A percentile compares a stretch with the other conserved stretches of the same genome.
Conservation (phyloP, 2,888 invertebrate genomes). For the Polia nebulosa region DNA sequence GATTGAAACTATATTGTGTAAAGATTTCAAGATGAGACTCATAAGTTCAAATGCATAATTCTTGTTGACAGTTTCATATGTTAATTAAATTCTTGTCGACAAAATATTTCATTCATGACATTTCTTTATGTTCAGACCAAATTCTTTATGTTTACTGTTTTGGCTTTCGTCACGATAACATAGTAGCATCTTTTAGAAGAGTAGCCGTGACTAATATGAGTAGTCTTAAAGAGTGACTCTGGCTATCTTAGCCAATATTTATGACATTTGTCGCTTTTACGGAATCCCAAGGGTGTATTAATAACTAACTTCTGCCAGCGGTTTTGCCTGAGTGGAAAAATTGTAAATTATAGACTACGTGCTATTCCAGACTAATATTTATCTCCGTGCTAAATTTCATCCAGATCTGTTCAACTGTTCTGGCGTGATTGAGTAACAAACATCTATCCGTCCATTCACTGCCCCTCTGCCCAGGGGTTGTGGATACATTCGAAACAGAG, state of each 20-base stretch:
- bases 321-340: too few species aligned
- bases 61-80: slow-evolving; percentile 4
- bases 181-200: too few species aligned
- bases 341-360: too few species aligned
- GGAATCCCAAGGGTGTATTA: neutral
- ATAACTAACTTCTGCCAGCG: too few species aligned
- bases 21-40: neutral
- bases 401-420: too few species aligned
- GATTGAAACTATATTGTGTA: slow-evolving; percentile 10
- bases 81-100: neutral
- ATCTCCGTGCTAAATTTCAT: too few species aligned
- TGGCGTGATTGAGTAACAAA: too few species aligned
- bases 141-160: neutral
- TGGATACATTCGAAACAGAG: too few species aligned
- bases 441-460: too few species aligned
- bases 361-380: too few species aligned
- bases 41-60: slow-evolving; percentile 1
- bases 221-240: neutral
- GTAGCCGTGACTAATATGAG: neutral
- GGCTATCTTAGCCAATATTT: neutral
- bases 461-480: too few species aligned
- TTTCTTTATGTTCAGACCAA: neutral
- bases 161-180: neutral
- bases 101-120: slow-evolving; percentile 11
- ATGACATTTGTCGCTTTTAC: neutral